Evolutionary conservation across 2,888 invertebrate species (phyloP).

Genomic region (Lagria hirta): DNA sequence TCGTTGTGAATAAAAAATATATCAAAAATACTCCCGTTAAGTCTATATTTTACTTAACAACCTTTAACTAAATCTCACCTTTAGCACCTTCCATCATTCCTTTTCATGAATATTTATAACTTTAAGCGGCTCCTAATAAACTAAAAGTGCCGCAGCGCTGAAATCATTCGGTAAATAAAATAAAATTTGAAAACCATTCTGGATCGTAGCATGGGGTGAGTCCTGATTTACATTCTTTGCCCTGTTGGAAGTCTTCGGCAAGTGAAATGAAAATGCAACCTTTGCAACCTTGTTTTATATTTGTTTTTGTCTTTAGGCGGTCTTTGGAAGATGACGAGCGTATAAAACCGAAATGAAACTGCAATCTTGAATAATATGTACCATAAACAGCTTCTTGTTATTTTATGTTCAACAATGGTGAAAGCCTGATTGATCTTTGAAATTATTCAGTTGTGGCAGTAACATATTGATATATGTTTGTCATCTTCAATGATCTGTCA

Average conservation of each 20-base stretch:
- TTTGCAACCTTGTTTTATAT: slow-evolving; percentile 35
- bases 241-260: slow-evolving; percentile 44
- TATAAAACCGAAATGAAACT: slow-evolving; percentile 14
- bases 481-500: no score
- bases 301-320: slow-evolving; percentile 26
- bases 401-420: no score
- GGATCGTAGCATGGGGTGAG: slow-evolving; percentile 39
- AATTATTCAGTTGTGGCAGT: no score
- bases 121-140: slow-evolving; percentile 20
- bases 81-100: slow-evolving; percentile 7
- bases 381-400: slow-evolving; percentile 15
- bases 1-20: no score
- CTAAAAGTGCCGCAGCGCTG: slow-evolving; percentile 23
- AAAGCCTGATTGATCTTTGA: no score
- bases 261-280: slow-evolving; percentile 45
- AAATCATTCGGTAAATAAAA: slow-evolving; percentile 21
- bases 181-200: slow-evolving; percentile 33
- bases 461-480: no score
- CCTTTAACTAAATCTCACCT: no score
- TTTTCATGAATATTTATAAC: slow-evolving; percentile 25
- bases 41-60: no score
- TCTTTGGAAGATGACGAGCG: slow-evolving; percentile 13
- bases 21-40: no score
- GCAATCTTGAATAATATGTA: slow-evolving; percentile 16
- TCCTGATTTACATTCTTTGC: slow-evolving; percentile 47